phyloP scores from a whole-genome alignment of 2,797 vertebrate genomes.

The Notoglanidium macrostoma region DNA sequence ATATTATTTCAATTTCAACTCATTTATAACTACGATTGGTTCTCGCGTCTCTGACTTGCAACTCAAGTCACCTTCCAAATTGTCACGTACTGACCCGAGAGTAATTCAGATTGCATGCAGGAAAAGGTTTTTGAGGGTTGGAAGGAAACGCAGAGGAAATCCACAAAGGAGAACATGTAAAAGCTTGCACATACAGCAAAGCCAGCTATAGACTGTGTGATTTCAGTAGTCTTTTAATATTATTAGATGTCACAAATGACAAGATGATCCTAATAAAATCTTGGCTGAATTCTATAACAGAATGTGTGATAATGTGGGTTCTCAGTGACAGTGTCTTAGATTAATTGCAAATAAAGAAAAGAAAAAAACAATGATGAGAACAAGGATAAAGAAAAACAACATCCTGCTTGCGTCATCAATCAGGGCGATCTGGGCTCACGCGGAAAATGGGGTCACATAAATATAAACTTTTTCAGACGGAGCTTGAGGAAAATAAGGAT shows the following conservation, averaged over 20 bases:
- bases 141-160: background rate
- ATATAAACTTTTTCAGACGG: background rate
- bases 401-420: background rate
- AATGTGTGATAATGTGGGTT: background rate
- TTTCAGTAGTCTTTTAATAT: background rate
- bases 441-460: background rate
- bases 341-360: background rate
- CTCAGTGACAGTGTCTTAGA: background rate
- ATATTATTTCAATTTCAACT: conserved; percentile 4
- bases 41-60: background rate
- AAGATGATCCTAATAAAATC: background rate
- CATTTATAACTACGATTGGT: background rate
- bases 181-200: background rate
- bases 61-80: conserved; percentile 1
- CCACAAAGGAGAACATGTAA: background rate
- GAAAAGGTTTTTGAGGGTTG: background rate
- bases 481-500: background rate
- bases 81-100: background rate
- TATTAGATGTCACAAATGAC: background rate
- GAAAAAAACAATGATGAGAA: background rate
- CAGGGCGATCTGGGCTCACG: no score
- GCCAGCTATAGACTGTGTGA: background rate
- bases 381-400: background rate
- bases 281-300: background rate
- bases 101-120: background rate